Evolutionary conservation across 1,140 invertebrate genomes (phyloP).

Genomic region (Zaprionus nigranus): DNA sequence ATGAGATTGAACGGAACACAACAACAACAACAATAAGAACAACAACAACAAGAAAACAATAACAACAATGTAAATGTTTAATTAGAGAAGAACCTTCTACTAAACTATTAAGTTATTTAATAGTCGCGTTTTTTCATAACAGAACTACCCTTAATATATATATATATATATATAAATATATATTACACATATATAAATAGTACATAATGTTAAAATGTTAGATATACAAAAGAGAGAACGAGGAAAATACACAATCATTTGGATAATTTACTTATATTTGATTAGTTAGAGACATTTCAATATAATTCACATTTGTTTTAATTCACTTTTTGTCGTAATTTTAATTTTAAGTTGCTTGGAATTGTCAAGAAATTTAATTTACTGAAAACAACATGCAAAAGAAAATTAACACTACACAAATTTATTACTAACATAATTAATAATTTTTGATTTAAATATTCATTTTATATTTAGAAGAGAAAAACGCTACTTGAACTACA

Average conservation of each 20-base stretch:
- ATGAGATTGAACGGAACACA: constrained; percentile 23
- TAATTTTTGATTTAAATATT: constrained; percentile 39
- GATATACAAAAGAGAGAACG: constrained; percentile 23
- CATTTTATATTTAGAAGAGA: constrained; percentile 27
- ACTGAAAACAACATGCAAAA: no score
- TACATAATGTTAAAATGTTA: constrained; percentile 37
- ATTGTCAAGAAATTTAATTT: constrained; percentile 25
- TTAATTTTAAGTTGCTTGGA: constrained; percentile 46
- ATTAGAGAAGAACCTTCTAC: constrained; percentile 33
- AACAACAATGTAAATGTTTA: constrained; percentile 18
- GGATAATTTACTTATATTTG: constrained; percentile 14
- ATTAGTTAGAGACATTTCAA: constrained; percentile 21
- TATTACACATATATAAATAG: constrained; percentile 31
- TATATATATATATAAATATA: constrained; percentile 48
- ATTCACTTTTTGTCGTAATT: constrained; percentile 41
- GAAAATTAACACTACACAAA: no score
- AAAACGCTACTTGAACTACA: constrained; percentile 18
- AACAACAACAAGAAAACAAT: constrained; percentile 32
- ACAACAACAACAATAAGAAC: constrained; percentile 22
- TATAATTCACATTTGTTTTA: constrained; percentile 33
- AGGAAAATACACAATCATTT: constrained; percentile 26
- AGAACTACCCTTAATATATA: constrained; percentile 48
- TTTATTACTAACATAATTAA: constrained; percentile 24
- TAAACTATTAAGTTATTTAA: constrained; percentile 58
- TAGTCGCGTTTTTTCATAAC: constrained; percentile 60